Evolutionary conservation across 2,113 vertebrate genomes (phyloP).

Genomic region (Paracanthobrama guichenoti): DNA sequence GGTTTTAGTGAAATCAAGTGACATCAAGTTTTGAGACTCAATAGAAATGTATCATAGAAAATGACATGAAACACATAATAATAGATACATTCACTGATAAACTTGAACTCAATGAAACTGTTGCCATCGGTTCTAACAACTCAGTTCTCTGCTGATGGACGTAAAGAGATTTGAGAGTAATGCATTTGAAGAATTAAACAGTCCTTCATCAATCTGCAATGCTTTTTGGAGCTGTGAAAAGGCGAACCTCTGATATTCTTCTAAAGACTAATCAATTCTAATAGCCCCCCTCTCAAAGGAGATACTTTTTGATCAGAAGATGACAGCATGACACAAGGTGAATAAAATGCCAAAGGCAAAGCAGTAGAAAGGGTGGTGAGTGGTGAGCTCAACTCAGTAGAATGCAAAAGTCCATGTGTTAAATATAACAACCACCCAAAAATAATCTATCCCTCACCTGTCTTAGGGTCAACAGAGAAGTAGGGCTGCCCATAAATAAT

Average conservation of each 20-base stretch:
- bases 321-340: neutral
- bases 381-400: neutral
- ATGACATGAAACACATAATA: too few relatives aligned
- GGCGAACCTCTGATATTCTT: slow-evolving; percentile 40
- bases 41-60: too few relatives aligned
- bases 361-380: neutral
- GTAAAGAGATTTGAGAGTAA: neutral
- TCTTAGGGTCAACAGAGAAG: slow-evolving; percentile 61
- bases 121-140: neutral
- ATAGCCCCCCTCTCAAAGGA: slow-evolving; percentile 40
- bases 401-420: neutral
- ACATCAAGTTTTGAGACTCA: too few relatives aligned
- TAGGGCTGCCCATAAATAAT: slow-evolving; percentile 67
- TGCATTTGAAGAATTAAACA: slow-evolving; percentile 10
- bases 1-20: too few relatives aligned
- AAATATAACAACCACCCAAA: neutral
- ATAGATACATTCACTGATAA: too few relatives aligned
- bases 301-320: slow-evolving; percentile 49
- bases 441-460: slow-evolving; percentile 40
- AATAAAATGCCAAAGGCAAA: slow-evolving; percentile 34
- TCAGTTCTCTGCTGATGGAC: slow-evolving; percentile 33
- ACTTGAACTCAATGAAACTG: too few relatives aligned
- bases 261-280: slow-evolving; percentile 54
- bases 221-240: slow-evolving; percentile 33
- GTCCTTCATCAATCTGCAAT: slow-evolving; percentile 44